Evolutionary conservation across 2,113 vertebrate genomes (phyloP).

Genomic region (Blennius ocellaris): DNA sequence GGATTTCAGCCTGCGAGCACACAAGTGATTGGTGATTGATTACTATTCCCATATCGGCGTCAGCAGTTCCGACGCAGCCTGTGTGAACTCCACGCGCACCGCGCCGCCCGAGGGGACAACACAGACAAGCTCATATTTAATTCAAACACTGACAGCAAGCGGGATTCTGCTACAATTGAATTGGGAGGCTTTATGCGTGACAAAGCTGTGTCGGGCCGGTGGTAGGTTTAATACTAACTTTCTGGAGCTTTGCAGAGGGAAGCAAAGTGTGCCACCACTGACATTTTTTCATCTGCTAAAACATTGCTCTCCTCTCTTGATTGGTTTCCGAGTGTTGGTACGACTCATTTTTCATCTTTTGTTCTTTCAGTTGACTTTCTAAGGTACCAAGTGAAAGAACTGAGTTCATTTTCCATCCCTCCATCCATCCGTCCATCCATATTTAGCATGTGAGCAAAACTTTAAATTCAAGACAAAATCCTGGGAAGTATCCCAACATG

Average conservation of each 20-base stretch:
- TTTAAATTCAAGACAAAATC: no score
- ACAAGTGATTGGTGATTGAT: slow-evolving; percentile 39
- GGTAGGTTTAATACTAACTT: background rate
- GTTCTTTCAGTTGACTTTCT: no score
- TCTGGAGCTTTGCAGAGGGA: background rate
- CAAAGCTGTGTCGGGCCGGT: slow-evolving; percentile 5
- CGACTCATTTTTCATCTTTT: no score
- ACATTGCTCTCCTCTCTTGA: no score
- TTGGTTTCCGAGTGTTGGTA: no score
- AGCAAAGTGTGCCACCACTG: background rate
- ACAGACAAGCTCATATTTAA: slow-evolving; percentile 69
- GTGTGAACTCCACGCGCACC: slow-evolving; percentile 19
- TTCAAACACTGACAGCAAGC: slow-evolving; percentile 50
- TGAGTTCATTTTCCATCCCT: no score
- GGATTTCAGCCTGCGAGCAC: slow-evolving; percentile 8
- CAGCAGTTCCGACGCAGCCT: slow-evolving; percentile 12
- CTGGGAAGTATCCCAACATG: no score
- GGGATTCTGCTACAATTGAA: slow-evolving; percentile 31
- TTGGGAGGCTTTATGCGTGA: slow-evolving; percentile 9
- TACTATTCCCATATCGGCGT: slow-evolving; percentile 16
- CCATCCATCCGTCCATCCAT: no score
- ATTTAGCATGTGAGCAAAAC: no score
- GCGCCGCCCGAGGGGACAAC: slow-evolving; percentile 56
- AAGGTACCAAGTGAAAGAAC: no score
- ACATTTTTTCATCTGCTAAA: no score